Percentiles rank a stretch among this genome's conserved stretches.
Conservation (phyloP, 2,113 vertebrate genomes). For the Cyprinus carpio region DNA sequence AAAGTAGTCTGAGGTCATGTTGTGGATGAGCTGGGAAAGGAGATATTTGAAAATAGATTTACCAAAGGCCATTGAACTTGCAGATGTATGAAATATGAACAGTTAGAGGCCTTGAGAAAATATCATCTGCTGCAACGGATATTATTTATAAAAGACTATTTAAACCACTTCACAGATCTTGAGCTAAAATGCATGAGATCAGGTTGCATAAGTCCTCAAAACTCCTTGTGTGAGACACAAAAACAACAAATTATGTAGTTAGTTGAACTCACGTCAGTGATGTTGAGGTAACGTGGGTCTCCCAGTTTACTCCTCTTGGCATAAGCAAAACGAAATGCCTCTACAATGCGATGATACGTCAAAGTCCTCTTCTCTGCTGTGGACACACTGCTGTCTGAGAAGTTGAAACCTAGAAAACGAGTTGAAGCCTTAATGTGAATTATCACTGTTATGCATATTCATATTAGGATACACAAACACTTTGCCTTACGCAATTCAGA, state of each 20-base stretch:
- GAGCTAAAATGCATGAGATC: neutral
- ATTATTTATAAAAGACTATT: neutral
- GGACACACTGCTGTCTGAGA: constrained; percentile 81
- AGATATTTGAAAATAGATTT: constrained; percentile 18
- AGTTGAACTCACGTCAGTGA: constrained; percentile 79
- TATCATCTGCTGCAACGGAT: neutral
- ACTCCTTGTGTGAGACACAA: neutral
- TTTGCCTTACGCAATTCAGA: neutral
- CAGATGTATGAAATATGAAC: neutral
- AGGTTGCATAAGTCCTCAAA: neutral
- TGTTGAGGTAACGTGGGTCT: constrained; percentile 86
- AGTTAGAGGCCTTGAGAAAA: constrained; percentile 7
- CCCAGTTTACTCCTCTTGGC: constrained; percentile 92
- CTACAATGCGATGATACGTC: constrained; percentile 92
- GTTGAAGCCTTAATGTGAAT: neutral
- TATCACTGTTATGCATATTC: neutral
- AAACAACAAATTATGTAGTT: neutral
- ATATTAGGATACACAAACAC: neutral
- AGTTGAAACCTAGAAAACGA: constrained; percentile 83
- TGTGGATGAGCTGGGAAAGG: constrained; percentile 82
- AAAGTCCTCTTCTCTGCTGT: constrained; percentile 80
- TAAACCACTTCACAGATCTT: constrained; percentile 13
- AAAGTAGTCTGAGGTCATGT: constrained; percentile 92
- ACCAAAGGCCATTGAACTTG: neutral
- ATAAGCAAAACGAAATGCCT: constrained; percentile 94